Conservation (phyloP, 23 tunicate species). For the Clavelina lepadiformis region DNA sequence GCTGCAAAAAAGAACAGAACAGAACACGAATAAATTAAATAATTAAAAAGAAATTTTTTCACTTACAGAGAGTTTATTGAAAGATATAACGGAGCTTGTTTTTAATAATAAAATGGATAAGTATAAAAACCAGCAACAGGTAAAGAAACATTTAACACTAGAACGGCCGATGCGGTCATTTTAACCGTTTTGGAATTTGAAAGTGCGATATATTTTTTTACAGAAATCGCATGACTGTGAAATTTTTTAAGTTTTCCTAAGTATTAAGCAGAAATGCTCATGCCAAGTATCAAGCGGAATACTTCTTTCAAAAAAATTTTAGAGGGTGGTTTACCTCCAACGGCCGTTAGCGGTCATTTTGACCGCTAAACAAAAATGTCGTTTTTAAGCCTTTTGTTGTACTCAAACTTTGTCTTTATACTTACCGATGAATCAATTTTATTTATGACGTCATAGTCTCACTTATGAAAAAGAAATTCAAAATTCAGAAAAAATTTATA, state of each 20-base stretch:
- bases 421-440: no score
- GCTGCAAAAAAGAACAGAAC: no score
- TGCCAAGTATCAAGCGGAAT: conserved; percentile 18
- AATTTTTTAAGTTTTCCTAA: conserved; percentile 20
- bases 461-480: conserved; percentile 17
- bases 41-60: no score
- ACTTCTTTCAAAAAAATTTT: conserved; percentile 15
- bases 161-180: conserved; percentile 22
- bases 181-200: conserved; percentile 27
- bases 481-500: conserved; percentile 8
- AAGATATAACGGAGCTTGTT: no score
- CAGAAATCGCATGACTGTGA: conserved; percentile 12
- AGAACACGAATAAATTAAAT: no score
- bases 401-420: no score
- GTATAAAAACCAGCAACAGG: no score
- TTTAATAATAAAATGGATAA: no score
- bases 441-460: no score
- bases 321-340: conserved; percentile 15
- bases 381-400: conserved; percentile 13
- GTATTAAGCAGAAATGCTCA: conserved; percentile 7
- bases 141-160: no score
- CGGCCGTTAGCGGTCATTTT: conserved; percentile 23
- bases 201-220: conserved; percentile 12
- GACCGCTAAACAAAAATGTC: conserved; percentile 16
- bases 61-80: no score